Percentiles rank a stretch among this genome's conserved stretches.
Evolutionary conservation across 2,113 vertebrate species (phyloP).

Genomic region (Grammomys dolichurus): DNA sequence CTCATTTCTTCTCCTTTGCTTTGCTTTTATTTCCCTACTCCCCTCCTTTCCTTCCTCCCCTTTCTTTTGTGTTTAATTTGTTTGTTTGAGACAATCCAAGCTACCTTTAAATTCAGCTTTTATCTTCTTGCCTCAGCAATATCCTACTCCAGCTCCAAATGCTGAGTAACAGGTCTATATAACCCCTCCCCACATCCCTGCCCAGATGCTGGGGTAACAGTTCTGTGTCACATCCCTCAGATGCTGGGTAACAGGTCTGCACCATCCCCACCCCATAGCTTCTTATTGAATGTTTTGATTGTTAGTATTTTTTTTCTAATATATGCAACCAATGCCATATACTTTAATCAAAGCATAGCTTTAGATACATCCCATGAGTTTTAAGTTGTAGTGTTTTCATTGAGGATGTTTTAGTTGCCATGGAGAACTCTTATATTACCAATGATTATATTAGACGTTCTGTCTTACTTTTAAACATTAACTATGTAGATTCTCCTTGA

Average conservation of each 20-base stretch:
- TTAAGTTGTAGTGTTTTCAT: not conserved
- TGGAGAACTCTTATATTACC: not conserved
- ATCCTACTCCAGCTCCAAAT: not conserved
- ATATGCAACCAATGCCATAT: not conserved
- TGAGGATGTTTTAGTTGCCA: not conserved
- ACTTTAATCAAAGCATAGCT: not conserved
- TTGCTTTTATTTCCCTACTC: not conserved
- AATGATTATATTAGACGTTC: not conserved
- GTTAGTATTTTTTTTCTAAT: not conserved
- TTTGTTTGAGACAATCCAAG: not conserved
- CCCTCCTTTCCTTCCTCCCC: not conserved
- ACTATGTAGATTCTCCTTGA: not conserved
- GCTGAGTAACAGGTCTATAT: too few relatives aligned
- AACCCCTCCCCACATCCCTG: too few relatives aligned
- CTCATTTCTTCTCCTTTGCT: not conserved
- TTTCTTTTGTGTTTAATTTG: not conserved
- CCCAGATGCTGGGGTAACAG: not conserved
- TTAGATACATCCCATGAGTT: not conserved
- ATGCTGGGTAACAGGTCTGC: not conserved
- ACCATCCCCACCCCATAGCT: not conserved
- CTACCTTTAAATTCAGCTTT: not conserved
- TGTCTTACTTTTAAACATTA: not conserved
- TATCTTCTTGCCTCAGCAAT: not conserved
- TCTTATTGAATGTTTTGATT: not conserved
- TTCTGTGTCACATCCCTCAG: not conserved